Conservation (phyloP, 2,113 vertebrate genomes). For the Tyto alba region DNA sequence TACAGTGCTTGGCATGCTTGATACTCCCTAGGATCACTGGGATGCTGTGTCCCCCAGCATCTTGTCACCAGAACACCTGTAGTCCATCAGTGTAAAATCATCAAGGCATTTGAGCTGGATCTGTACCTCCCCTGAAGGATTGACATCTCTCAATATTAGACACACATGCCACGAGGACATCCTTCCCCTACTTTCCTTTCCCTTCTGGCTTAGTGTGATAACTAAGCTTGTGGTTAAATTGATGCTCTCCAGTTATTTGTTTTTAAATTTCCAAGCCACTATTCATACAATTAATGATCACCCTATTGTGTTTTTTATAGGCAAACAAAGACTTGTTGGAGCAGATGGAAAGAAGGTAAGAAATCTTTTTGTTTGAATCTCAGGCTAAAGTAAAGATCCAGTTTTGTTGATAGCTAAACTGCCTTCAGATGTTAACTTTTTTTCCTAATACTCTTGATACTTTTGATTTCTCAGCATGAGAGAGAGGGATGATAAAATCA, state of each 20-base stretch:
- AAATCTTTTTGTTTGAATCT: background rate
- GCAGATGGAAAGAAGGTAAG: conserved; percentile 80
- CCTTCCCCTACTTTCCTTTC: background rate
- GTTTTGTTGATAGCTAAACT: background rate
- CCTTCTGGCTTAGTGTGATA: background rate
- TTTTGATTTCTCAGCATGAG: conserved; percentile 71
- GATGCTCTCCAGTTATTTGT: background rate
- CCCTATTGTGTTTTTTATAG: background rate
- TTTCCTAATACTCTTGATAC: background rate
- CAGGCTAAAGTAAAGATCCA: background rate
- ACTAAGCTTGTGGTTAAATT: background rate
- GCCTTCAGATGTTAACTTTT: background rate
- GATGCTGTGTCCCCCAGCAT: background rate
- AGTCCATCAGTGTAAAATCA: background rate
- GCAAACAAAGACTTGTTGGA: conserved; percentile 73
- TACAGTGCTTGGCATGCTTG: background rate
- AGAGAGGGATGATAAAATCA: conserved; percentile 92
- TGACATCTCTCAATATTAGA: background rate
- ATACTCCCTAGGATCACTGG: background rate
- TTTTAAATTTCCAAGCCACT: background rate
- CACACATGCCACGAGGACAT: rapidly evolving
- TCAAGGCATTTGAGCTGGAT: background rate
- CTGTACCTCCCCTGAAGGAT: background rate
- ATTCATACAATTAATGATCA: background rate
- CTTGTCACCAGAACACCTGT: background rate